A percentile compares a stretch with the other conserved stretches of the same genome.
Evolutionary conservation across 2,113 vertebrate genomes (phyloP).

Genomic region (Lampris incognitus): DNA sequence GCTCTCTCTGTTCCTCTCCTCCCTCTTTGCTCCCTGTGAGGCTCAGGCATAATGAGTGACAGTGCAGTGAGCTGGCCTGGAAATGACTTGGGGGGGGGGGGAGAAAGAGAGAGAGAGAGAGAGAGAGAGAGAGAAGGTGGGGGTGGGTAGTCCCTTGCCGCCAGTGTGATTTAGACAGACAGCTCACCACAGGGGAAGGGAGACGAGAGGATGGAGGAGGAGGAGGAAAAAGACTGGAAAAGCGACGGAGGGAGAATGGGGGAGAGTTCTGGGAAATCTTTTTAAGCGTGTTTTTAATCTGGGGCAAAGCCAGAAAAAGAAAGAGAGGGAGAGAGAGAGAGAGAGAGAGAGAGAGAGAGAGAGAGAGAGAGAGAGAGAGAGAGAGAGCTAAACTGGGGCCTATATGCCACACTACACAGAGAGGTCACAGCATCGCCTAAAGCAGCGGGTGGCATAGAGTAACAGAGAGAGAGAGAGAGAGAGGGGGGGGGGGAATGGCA

Average conservation of each 20-base stretch:
- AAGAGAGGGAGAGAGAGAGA: conserved; percentile 24
- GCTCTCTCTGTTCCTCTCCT: background rate
- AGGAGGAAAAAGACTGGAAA: conserved; percentile 6
- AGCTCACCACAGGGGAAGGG: conserved; percentile 11
- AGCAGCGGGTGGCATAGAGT: conserved; percentile 24
- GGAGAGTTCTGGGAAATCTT: conserved; percentile 27
- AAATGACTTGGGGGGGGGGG: background rate
- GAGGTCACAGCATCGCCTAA: conserved; percentile 56
- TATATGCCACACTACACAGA: conserved; percentile 57
- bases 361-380: conserved; percentile 27
- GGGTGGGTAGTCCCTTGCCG: background rate
- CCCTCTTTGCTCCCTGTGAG: background rate
- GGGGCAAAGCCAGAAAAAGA: conserved; percentile 7
- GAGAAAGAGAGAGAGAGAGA: background rate
- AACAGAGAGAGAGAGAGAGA: background rate
- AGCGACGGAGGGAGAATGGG: background rate
- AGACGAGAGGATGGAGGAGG: conserved; percentile 16
- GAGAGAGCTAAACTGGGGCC: background rate
- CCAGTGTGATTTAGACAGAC: conserved; percentile 32
- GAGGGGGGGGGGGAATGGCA: background rate
- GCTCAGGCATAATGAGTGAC: background rate
- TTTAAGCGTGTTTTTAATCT: conserved; percentile 61
- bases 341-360: conserved; percentile 14
- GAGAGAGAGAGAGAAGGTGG: background rate
- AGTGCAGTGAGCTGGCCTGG: background rate